A percentile compares a stretch with the other conserved stretches of the same genome.
Conservation (phyloP, 2,888 invertebrate species). For the Epirrhoe tristata region DNA sequence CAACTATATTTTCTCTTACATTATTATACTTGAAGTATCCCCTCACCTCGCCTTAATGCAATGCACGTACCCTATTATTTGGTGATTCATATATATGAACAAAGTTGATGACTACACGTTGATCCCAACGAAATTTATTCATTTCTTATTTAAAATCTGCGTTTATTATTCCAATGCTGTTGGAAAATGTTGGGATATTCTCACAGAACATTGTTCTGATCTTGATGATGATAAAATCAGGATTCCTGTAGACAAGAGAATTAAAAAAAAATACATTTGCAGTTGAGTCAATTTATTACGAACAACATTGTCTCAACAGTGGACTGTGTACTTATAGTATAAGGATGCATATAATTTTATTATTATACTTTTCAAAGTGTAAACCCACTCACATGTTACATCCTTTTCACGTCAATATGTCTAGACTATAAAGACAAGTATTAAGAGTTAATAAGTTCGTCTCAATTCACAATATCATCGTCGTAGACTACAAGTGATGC, state of each 20-base stretch:
- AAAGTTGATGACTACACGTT: slow-evolving; percentile 43
- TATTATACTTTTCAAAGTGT: too few relatives aligned
- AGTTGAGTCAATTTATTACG: background rate
- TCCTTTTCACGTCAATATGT: background rate
- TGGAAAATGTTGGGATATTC: slow-evolving; percentile 25
- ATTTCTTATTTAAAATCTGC: slow-evolving; percentile 39
- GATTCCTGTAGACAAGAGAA: slow-evolving; percentile 12
- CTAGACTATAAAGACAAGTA: background rate
- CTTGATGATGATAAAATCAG: slow-evolving; percentile 18
- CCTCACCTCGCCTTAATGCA: slow-evolving; percentile 28
- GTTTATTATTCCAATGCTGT: slow-evolving; percentile 38
- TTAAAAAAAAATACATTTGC: background rate
- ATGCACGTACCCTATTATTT: slow-evolving; percentile 45
- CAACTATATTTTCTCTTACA: background rate
- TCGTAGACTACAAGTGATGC: slow-evolving; percentile 73
- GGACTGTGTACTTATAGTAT: background rate
- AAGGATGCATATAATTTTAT: too few relatives aligned
- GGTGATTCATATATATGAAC: slow-evolving; percentile 49
- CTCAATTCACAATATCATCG: slow-evolving; percentile 65
- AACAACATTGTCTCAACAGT: background rate
- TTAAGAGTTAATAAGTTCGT: slow-evolving; percentile 12
- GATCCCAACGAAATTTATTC: slow-evolving; percentile 39
- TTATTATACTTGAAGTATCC: background rate
- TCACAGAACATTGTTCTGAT: slow-evolving; percentile 14
- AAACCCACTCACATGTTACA: background rate